phyloP scores from a whole-genome alignment of 2,797 vertebrate species.

The Propithecus deckenii region DNA sequence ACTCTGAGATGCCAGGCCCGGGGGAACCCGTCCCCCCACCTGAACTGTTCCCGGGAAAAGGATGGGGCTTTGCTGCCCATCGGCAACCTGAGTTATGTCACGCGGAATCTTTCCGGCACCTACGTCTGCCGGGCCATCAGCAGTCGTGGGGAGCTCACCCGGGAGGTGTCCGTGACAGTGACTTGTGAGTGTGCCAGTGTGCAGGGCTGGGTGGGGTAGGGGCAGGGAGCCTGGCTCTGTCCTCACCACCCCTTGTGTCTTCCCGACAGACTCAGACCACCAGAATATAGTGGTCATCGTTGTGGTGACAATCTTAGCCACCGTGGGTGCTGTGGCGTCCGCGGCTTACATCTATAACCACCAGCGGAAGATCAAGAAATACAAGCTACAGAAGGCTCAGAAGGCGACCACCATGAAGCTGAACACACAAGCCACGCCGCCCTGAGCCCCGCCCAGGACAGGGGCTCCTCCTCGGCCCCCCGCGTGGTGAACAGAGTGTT shows the following conservation, averaged over 20 bases:
- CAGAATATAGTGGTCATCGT: not conserved
- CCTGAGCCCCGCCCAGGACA: not conserved
- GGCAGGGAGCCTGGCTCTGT: fast-evolving
- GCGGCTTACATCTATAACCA: not conserved
- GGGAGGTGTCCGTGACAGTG: not conserved
- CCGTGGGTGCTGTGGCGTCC: fast-evolving
- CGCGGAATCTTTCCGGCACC: not conserved
- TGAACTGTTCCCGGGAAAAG: slow-evolving; percentile 50
- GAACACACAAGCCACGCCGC: not conserved
- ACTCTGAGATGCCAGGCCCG: slow-evolving; percentile 53
- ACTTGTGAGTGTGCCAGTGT: slow-evolving; percentile 59
- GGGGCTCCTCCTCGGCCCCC: no score
- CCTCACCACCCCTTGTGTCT: not conserved
- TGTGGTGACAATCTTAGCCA: fast-evolving
- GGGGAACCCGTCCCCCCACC: slow-evolving; percentile 65
- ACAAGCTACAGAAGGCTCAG: slow-evolving; percentile 63
- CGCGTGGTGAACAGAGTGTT: not conserved
- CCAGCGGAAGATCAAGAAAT: slow-evolving; percentile 70
- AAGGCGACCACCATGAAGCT: slow-evolving; percentile 2
- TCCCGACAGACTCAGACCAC: slow-evolving; percentile 36
- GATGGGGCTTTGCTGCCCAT: not conserved
- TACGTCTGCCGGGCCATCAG: slow-evolving; percentile 62
- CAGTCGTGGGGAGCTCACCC: not conserved
- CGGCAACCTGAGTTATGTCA: not conserved
- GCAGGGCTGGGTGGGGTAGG: not conserved